A percentile compares a stretch with the other conserved stretches of the same genome.
Evolutionary conservation across 2,888 invertebrate species (phyloP).

Genomic region (Drosophila glabriapex): DNA sequence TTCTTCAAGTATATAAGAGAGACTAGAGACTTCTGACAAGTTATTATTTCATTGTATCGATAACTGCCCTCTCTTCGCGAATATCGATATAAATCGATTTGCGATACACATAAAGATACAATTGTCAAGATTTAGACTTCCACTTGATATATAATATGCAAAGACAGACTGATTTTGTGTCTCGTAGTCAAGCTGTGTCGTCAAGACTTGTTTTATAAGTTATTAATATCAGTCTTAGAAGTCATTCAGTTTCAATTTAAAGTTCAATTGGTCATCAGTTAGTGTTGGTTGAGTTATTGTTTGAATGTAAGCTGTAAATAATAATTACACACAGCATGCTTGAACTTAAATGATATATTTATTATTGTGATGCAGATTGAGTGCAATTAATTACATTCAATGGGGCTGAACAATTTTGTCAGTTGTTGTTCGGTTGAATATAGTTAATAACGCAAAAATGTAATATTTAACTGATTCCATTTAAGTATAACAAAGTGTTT

Average conservation of each 20-base stretch:
- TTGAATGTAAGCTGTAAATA: neutral
- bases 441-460: neutral
- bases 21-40: too few relatives aligned
- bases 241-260: neutral
- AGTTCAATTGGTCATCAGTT: neutral
- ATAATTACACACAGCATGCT: neutral
- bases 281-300: neutral
- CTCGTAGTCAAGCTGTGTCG: neutral
- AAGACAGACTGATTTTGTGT: rapidly evolving
- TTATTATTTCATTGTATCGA: neutral
- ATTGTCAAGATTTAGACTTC: neutral
- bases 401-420: neutral
- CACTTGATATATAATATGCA: neutral
- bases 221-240: neutral
- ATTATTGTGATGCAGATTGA: neutral
- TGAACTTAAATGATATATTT: neutral
- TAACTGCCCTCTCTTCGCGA: neutral
- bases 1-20: neutral
- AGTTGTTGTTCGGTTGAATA: neutral
- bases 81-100: neutral
- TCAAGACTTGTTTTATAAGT: neutral
- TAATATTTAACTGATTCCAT: neutral
- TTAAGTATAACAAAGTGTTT: neutral
- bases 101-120: neutral
- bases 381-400: constrained; percentile 16